Base-by-base conservation (phyloP, 2,113 vertebrate genomes). In the Pomatorhinus ruficollis region DNA sequence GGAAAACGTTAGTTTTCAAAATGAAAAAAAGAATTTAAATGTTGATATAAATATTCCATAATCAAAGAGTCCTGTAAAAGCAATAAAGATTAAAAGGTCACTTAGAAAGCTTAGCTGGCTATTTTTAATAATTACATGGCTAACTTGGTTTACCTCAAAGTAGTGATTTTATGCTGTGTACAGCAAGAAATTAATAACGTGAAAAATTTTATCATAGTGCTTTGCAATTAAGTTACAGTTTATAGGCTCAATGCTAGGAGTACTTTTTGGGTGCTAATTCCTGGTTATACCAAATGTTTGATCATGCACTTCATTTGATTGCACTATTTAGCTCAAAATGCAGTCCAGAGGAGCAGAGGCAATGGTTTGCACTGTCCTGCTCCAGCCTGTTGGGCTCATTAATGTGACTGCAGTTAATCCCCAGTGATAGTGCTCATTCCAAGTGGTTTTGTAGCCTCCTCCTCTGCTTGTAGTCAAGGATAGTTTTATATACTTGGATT, bases 1-100 rank as follows among this genome's bases (percentile, higher is more conserved):
- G 79, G 68, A 81, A 95, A 88, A 90, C 63, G 15, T 61, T 76
- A 57, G 45, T 65, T 96, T 90, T 69, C 57, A 83, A 60, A 85
- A 45, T 25, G 11, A 52, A 90, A 72, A 25, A 17, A 49, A 47
- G 86, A 27, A 7, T 1, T 27, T 11, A 21, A 35, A 61, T 71
- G 37, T 75, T 83, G 20, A 11, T 83, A 49, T 31, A 57, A 83
- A 74, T 85, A 63, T 59, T 90, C 65, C 78, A 47, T 75, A 64
- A 44, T 87, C 35, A 49, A 81, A 80, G 21, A 10, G 3, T 85
- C 80, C 50, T 72, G 33, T 81, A 45, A 45, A 89, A 86, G 31
- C 22, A 56, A 4, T 69, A 42, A 70, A 80, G 69, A 89, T 56
- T 56, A 31, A 72, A 92, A 93, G 60, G 63, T 76, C 63, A 64